These are phyloP conservation scores for Aplysina aerophoba DNA, from an alignment of 37 sponge, comb jelly and placozoan genomes.

Conservation along the genomic window DNA sequence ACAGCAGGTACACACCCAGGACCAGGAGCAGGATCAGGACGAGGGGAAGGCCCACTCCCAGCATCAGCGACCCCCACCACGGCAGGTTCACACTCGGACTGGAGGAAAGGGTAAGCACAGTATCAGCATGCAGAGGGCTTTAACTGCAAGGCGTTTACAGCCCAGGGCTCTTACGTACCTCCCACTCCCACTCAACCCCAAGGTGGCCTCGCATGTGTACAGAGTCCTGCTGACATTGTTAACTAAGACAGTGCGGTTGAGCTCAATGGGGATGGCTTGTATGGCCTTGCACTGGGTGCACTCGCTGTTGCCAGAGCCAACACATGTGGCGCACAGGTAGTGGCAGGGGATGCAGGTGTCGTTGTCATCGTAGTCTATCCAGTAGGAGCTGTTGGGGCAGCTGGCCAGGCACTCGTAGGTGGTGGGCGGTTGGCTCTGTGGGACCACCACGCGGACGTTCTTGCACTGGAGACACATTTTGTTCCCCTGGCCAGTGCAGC, in stretches of 20 bases:
- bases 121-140: not conserved
- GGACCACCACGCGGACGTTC: not conserved
- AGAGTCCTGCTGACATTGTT: not conserved
- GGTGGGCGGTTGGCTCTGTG: not conserved
- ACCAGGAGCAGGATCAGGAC: not conserved
- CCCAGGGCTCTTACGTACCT: not conserved
- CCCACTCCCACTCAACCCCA: too few species aligned
- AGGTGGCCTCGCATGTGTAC: too few species aligned
- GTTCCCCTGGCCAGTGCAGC: conserved; percentile 34
- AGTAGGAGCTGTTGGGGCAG: not conserved
- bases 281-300: conserved; percentile 47
- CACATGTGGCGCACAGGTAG: not conserved
- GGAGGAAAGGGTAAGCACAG: too few species aligned
- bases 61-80: not conserved
- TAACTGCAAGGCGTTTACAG: not conserved
- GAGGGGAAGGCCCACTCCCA: not conserved
- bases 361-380: not conserved
- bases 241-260: too few species aligned
- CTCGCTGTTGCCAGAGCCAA: conserved; percentile 48
- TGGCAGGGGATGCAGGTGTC: conserved; percentile 5
- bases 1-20: not conserved
- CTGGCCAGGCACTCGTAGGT: not conserved
- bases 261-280: too few species aligned
- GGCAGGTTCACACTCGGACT: not conserved
- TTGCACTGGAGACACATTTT: conserved; percentile 25